Evolutionary conservation across 1,140 invertebrate genomes (phyloP), one percentile per base, ranked within the genome.

Genomic region (Dysdera silvatica): DNA sequence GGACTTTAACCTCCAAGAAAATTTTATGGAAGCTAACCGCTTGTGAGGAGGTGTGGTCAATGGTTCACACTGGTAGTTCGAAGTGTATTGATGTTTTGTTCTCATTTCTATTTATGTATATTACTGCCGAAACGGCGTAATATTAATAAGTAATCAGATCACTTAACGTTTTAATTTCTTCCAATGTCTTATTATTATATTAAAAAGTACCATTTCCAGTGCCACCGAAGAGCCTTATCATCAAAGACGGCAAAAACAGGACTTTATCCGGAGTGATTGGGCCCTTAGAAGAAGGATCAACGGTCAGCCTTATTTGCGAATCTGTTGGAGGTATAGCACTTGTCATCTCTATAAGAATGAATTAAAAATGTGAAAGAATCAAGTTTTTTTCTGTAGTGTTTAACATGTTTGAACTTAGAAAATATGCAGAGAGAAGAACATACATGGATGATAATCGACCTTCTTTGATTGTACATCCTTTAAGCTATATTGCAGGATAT

Each of bases 251-350:
- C 28, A 87, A 87, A 72, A 81, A 85, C 70, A 81, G 86, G 71
- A 86, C 88, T 68, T 81, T 85, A 73, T 85, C 85, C 70, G 85
- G 85, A 76, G 80, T 87, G 59, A 81, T 88, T 66, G 88, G 88
- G 71, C 87, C 88, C 62, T 91, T 90, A 75, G 88, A 89, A 71
- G 89, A 92, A 77, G 89, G 88, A 49, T 83, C 84, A 31, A 85
- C 88, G 73, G 83, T 91, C 28, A 81, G 83, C 56, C 82, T 94
- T 26, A 84, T 87, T 67, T 94, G 90, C 74, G 87, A 91, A 80
- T 88, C 91, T 5, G 82, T 83, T 71, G 89, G 88, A 82, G 90
- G 89, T 92, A 82, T 84, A 83, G 8, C 31, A 23, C 14, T 29
- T 14, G n/a, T n/a, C n/a, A n/a, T n/a, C n/a, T n/a, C n/a, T n/a